These are phyloP conservation scores for Pleuronectes platessa DNA, from an alignment of 2,113 vertebrate genomes.

Conservation along the genomic window DNA sequence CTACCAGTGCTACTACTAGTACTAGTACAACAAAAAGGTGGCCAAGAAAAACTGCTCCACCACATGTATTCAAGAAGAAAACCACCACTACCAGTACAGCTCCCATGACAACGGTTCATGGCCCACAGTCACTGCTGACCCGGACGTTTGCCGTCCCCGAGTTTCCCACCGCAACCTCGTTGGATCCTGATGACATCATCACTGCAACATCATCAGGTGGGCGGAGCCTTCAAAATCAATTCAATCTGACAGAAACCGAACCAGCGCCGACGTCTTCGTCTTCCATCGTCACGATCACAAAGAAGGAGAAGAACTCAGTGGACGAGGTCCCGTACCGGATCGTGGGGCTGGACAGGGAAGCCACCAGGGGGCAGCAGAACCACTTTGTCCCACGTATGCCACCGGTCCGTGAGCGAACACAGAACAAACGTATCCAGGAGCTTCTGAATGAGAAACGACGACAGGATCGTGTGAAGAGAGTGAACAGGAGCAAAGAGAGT, in stretches of 20 bases:
- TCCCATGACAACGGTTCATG: slow-evolving; percentile 1
- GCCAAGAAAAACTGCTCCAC: slow-evolving; percentile 17
- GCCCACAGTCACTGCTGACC: rapidly evolving
- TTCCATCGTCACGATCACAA: slow-evolving; percentile 62
- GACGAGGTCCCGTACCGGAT: slow-evolving; percentile 85
- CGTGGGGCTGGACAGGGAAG: slow-evolving; percentile 80
- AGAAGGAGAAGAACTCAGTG: slow-evolving; percentile 85
- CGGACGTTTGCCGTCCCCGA: slow-evolving; percentile 4
- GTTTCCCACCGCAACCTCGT: neutral
- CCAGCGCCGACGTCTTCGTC: slow-evolving; percentile 8
- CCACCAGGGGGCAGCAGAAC: slow-evolving; percentile 71
- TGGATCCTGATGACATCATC: slow-evolving; percentile 10
- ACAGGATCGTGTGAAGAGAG: slow-evolving; percentile 65
- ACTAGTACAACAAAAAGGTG: neutral
- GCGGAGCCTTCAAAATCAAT: neutral
- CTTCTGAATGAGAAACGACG: slow-evolving; percentile 88
- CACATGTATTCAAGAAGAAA: slow-evolving; percentile 38
- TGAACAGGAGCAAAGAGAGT: slow-evolving; percentile 68
- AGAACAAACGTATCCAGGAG: slow-evolving; percentile 94
- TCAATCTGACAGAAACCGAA: neutral
- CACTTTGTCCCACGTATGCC: slow-evolving; percentile 84
- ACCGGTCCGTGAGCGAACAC: slow-evolving; percentile 86
- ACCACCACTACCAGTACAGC: neutral
- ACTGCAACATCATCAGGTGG: neutral
- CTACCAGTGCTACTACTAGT: neutral